Percentiles rank a stretch among this genome's conserved stretches.
These are phyloP conservation scores for Lagria hirta DNA, from an alignment of 2,888 invertebrate genomes.

Conservation along the genomic window DNA sequence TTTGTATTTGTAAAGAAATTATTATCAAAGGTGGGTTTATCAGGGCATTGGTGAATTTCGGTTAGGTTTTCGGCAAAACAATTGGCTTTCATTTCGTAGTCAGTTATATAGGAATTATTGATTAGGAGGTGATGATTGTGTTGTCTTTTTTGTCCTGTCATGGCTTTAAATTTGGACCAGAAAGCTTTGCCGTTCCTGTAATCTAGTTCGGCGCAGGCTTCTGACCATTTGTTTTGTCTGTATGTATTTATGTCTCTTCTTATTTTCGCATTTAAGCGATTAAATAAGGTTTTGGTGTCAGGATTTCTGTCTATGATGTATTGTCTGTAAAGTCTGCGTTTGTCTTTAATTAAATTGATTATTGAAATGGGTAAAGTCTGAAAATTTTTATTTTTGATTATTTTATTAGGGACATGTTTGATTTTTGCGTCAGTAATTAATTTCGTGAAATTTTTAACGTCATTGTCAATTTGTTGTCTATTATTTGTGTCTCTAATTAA, in stretches of 20 bases:
- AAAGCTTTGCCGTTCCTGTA: not conserved
- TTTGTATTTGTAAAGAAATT: no score
- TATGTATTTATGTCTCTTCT: slow-evolving; percentile 2
- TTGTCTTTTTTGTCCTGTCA: slow-evolving; percentile 3
- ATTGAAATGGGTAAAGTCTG: not conserved
- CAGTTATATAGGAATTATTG: no score
- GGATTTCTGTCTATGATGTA: not conserved
- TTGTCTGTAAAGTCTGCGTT: not conserved
- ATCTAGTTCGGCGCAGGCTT: not conserved
- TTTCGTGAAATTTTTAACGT: not conserved
- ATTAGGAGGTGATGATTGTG: not conserved
- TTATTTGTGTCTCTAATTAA: not conserved
- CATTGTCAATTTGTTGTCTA: not conserved
- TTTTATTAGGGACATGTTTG: not conserved
- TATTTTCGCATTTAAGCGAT: not conserved
- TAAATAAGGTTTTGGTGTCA: not conserved
- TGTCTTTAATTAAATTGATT: not conserved
- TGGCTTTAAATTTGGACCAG: slow-evolving; percentile 2
- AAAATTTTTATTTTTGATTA: not conserved
- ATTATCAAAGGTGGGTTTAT: no score
- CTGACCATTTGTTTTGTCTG: not conserved
- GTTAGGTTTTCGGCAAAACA: no score
- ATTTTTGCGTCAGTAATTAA: not conserved
- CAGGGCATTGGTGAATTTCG: no score
- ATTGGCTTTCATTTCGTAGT: no score